phyloP scores from a whole-genome alignment of 1,140 invertebrate species.

The Eriocheir sinensis region DNA sequence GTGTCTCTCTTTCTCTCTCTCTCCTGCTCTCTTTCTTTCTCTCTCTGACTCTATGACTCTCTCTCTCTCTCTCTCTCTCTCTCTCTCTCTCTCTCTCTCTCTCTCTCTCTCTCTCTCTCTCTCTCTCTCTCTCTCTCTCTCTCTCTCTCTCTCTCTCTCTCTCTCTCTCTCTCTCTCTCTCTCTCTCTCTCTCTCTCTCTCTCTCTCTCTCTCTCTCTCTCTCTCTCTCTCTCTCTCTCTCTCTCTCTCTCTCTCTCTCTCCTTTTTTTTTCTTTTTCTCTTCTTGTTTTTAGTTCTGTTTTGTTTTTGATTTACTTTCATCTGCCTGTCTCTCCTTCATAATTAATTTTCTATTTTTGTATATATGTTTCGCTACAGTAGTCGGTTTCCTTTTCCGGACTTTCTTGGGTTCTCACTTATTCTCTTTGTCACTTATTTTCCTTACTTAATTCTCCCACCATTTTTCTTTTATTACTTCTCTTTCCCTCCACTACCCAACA shows the following conservation, averaged over 20 bases:
- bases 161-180: neutral
- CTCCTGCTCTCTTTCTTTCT: neutral
- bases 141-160: neutral
- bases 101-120: neutral
- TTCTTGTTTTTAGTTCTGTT: neutral
- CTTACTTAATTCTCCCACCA: conserved; percentile 13
- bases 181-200: no score
- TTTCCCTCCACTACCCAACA: neutral
- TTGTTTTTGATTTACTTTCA: conserved; percentile 6
- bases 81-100: neutral
- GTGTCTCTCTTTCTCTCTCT: neutral
- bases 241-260: neutral
- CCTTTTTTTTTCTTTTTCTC: neutral
- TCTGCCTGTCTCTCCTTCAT: neutral
- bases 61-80: conserved; percentile 45
- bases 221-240: neutral
- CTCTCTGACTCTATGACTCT: neutral
- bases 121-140: no score
- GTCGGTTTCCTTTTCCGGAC: neutral
- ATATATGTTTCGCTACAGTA: neutral
- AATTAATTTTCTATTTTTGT: conserved; percentile 41
- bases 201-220: neutral
- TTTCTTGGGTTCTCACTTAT: conserved; percentile 17
- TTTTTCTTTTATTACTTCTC: neutral
- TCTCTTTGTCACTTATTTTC: conserved; percentile 25